Conservation (phyloP, 1,140 invertebrate species). For the Zaprionus gabonicus region DNA sequence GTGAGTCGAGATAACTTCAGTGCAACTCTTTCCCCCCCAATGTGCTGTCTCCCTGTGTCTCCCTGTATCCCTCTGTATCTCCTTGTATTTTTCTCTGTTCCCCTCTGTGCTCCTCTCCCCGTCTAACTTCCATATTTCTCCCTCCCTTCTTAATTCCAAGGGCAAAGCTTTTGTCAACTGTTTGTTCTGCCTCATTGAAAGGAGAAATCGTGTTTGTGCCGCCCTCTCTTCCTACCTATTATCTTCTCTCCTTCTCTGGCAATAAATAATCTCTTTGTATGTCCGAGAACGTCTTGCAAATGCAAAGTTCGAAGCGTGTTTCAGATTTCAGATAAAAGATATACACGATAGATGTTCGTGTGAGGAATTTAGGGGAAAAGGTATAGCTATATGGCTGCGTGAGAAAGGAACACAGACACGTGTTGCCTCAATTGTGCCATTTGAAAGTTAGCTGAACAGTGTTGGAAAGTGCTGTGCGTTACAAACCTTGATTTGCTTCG, state of each 20-base stretch:
- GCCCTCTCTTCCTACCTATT: not conserved
- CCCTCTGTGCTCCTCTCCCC: not conserved
- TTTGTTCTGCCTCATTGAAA: not conserved
- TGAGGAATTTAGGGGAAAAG: too few relatives aligned
- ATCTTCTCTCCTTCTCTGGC: not conserved
- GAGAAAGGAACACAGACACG: not conserved
- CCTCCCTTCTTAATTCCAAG: not conserved
- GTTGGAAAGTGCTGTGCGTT: not conserved
- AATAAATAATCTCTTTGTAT: conserved; percentile 12
- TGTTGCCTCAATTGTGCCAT: not conserved
- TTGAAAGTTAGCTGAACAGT: not conserved
- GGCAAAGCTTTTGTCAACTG: not conserved
- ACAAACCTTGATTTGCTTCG: not conserved
- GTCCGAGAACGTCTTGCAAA: conserved; percentile 10
- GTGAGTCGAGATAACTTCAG: conserved; percentile 53
- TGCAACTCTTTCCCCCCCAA: not conserved
- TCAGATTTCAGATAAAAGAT: conserved; percentile 18
- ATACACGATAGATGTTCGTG: conserved; percentile 3
- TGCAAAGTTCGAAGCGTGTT: conserved; percentile 17
- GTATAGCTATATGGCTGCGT: not conserved
- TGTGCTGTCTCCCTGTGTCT: too few relatives aligned
- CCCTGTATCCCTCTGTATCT: too few relatives aligned
- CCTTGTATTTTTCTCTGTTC: too few relatives aligned
- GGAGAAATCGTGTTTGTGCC: conserved; percentile 12
- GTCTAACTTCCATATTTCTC: not conserved